Evolutionary conservation across 2,797 vertebrate genomes (phyloP), one percentile per base, ranked within the genome.

Genomic region (Urosaurus nigricauda): DNA sequence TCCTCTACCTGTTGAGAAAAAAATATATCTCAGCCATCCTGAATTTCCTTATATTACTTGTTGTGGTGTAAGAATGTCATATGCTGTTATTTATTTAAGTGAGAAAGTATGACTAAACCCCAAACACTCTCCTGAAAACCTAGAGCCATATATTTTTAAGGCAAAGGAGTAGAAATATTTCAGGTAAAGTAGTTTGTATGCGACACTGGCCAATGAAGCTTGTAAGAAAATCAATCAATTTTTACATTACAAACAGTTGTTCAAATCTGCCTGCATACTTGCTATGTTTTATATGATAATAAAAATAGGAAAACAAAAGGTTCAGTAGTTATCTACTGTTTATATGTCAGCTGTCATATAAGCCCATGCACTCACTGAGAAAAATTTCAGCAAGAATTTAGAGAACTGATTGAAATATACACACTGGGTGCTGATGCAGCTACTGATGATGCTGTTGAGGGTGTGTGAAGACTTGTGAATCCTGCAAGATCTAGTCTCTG

Each of bases 111-210:
- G 53, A 43, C 26, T 63, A 60, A 81, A 0, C 14, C 63, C 26
- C 7, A 37, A 87, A 32, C 7, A 73, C 5, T 58, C 26, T 40
- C 32, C 14, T 87, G 24, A 87, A 87, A 80, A 87, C 26, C 16
- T n/a, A 73, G 19, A 70, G 65, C 35, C 21, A 87, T 71, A 58
- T 73, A 51, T 58, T 73, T 82, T n/a, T 51, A 74, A 87, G n/a
- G 19, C 26, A 87, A 81, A 87, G 29, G 32, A 47, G 70, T 26
- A 82, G 37, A 82, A 60, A 82, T 60, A 87, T 63, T 75, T 87
- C 56, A 82, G 35, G 4, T 87, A n/a, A 73, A 82, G 29, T 63
- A 35, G 37, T 32, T 86, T 80, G 51, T 75, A 53, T 63, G 7
- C 68, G 77, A 63, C 35, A 43, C 71, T 77, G 37, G 26, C 60